These are phyloP conservation scores for Pristionchus fissidentatus DNA, from an alignment of 2,888 invertebrate species.

Conservation along the genomic window DNA sequence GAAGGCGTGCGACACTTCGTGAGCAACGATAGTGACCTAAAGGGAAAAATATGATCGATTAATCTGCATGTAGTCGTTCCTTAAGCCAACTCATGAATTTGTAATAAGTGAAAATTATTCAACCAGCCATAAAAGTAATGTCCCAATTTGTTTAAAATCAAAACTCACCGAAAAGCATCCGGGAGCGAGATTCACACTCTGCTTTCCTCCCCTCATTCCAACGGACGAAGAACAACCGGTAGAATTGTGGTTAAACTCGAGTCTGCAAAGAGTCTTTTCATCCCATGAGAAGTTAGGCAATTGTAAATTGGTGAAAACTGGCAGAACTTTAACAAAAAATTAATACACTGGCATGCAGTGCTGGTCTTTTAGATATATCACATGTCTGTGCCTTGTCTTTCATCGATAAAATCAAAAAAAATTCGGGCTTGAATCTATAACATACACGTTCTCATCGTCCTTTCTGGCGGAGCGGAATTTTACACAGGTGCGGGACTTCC, in stretches of 20 bases:
- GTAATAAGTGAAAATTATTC: no score
- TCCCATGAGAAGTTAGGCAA: no score
- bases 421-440: no score
- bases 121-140: no score
- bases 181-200: not conserved
- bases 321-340: no score
- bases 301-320: no score
- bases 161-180: conserved; percentile 30
- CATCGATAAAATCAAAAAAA: not conserved
- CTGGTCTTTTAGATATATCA: no score
- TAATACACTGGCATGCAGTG: no score
- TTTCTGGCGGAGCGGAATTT: not conserved
- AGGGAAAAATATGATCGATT: not conserved
- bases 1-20: conserved; percentile 43
- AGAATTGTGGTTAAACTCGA: not conserved
- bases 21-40: conserved; percentile 35
- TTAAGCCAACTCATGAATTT: no score
- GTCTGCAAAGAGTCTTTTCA: not conserved
- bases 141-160: no score
- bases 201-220: conserved; percentile 28
- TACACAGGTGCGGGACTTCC: conserved; percentile 2
- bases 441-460: conserved; percentile 8
- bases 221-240: conserved; percentile 17
- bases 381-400: no score
- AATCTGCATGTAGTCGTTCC: not conserved